phyloP scores from a whole-genome alignment of 2,888 invertebrate species.

The Morpho achilles region DNA sequence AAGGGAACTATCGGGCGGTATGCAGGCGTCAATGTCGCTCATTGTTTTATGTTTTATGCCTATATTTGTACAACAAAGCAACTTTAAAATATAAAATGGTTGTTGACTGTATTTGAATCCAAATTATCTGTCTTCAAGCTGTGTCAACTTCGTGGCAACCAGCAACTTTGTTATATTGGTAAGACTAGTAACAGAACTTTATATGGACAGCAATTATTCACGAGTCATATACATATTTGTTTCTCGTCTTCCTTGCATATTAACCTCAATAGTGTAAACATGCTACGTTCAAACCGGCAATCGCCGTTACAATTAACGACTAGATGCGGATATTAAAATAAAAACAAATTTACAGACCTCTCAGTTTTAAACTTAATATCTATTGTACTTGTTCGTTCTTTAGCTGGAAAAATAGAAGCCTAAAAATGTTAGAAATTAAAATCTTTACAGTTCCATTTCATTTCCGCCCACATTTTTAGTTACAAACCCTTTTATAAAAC shows the following conservation, averaged over 20 bases:
- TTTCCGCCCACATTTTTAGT: too few relatives aligned
- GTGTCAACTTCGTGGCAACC: slow-evolving; percentile 8
- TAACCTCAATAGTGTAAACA: slow-evolving; percentile 12
- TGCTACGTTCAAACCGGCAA: slow-evolving; percentile 5
- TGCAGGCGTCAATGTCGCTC: slow-evolving; percentile 51
- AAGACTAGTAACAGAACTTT: slow-evolving; percentile 6
- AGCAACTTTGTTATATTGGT: slow-evolving; percentile 1
- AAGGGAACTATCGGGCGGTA: slow-evolving; percentile 43
- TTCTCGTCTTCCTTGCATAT: slow-evolving; percentile 5
- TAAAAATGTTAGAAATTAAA: too few relatives aligned
- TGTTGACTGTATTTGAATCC: slow-evolving; percentile 15
- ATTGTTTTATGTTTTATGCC: slow-evolving; percentile 51
- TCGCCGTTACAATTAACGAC: slow-evolving; percentile 9
- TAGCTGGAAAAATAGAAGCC: too few relatives aligned
- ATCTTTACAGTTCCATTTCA: too few relatives aligned
- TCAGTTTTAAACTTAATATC: too few relatives aligned
- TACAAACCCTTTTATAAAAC: too few relatives aligned
- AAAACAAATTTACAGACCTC: too few relatives aligned
- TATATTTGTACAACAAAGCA: slow-evolving; percentile 45
- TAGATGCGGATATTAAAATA: not conserved
- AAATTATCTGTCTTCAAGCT: slow-evolving; percentile 12
- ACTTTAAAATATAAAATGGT: slow-evolving; percentile 18
- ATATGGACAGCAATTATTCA: slow-evolving; percentile 7
- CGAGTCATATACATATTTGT: slow-evolving; percentile 11
- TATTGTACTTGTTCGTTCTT: too few relatives aligned